Base-by-base conservation (phyloP, 2,113 vertebrate species). In the Silurus glanis region DNA sequence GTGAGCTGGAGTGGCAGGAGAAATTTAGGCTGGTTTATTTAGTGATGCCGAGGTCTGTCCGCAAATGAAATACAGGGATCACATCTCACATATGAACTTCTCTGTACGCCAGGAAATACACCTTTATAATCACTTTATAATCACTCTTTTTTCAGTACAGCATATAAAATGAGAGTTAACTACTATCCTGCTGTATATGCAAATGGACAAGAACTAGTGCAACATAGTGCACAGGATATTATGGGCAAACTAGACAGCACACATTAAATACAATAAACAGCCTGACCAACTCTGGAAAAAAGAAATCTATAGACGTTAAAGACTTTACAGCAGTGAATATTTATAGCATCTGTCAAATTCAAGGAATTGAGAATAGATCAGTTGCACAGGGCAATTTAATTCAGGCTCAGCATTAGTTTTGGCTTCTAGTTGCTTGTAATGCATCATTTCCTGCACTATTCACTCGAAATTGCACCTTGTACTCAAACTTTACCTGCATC, bases 361-460 rank as follows among this genome's bases (percentile, higher is more conserved):
- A 64, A 78, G 72, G 72, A 76, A 78, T 61, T 37, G 74, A 74
- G 16, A 62, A 51, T 82, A 82, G 59, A 64, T 79, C 83, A 37
- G 74, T 49, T 61, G 72, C 47, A 56, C n/a, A 67, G 75, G 51
- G 61, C 74, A 67, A 67, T 85, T 85, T 79, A 76, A 85, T 84
- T 84, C 47, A 51, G 25, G 5, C 64, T 69, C n/a, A 37, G 66
- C 49, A 56, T 53, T 83, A 67, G 5, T 69, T 56, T 83, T 51
- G 9, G 61, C 58, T 85, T 16, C 14, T 79, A 37, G 25, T 79
- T 79, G 59, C 56, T 75, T 76, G 69, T 25, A 74, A 76, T 61
- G 56, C 58, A 67, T 85, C 6, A 67, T 51, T 80, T 75, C 49
- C 25, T 85, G n/a, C 51, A 55, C 47, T 56, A 28, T 53, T 76